Percentiles rank a stretch among this genome's conserved stretches.
Conservation (phyloP, 2,797 vertebrate species). For the Acrocephalus scirpaceus region DNA sequence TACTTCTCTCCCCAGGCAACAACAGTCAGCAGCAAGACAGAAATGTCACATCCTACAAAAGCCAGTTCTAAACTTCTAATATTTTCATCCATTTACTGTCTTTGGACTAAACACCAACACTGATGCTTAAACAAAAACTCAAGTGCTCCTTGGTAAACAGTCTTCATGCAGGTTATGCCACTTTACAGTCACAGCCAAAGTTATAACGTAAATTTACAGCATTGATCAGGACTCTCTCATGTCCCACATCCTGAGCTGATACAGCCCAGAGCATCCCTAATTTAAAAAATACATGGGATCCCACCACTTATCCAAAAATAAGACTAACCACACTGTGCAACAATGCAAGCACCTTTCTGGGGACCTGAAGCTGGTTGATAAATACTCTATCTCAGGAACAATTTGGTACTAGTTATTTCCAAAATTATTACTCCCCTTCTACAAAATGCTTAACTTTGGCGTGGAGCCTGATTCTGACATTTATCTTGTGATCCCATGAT, state of each 20-base stretch:
- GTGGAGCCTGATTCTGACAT: not conserved
- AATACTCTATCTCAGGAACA: not conserved
- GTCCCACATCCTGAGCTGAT: not conserved
- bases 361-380: not conserved
- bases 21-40: not conserved
- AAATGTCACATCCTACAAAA: conserved; percentile 14
- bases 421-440: not conserved
- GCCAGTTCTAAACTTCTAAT: not conserved
- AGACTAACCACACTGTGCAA: not conserved
- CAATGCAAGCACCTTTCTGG: not conserved
- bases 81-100: not conserved
- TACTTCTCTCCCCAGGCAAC: not conserved
- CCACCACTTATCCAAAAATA: not conserved
- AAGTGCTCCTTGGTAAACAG: not conserved
- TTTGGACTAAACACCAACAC: not conserved
- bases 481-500: not conserved
- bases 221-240: not conserved
- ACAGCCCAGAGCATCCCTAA: not conserved
- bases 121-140: not conserved
- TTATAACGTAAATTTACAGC: not conserved
- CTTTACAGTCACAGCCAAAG: not conserved
- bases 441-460: not conserved
- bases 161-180: not conserved
- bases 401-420: not conserved
- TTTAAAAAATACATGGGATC: not conserved